phyloP scores from a whole-genome alignment of 2,113 vertebrate species.

The Donacobius atricapilla region DNA sequence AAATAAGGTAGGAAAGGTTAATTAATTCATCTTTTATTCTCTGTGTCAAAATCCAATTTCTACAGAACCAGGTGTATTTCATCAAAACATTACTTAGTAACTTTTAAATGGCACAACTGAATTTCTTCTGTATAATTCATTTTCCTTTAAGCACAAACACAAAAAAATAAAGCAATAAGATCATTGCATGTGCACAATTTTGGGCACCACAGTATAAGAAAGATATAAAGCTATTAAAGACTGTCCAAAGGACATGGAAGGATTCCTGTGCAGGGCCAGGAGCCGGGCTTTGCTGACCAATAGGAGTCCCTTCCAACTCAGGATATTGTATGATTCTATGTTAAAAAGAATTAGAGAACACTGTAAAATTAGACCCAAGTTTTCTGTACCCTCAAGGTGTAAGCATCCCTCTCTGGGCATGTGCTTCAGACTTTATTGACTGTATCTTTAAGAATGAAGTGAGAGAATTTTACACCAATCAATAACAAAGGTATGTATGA shows the following conservation, averaged over 20 bases:
- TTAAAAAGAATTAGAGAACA: not conserved
- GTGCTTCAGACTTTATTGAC: not conserved
- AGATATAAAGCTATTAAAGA: not conserved
- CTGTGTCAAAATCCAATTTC: not conserved
- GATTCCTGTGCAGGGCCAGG: not conserved
- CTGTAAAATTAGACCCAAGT: not conserved
- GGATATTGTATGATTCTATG: not conserved
- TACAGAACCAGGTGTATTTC: not conserved
- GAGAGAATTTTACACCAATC: not conserved
- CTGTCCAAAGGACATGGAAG: not conserved
- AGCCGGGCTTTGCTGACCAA: not conserved
- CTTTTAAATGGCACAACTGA: not conserved
- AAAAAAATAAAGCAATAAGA: not conserved
- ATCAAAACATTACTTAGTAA: not conserved
- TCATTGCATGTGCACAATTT: not conserved
- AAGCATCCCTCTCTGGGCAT: too few species aligned
- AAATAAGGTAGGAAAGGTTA: not conserved
- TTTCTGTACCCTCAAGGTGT: not conserved
- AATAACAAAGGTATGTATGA: fast-evolving
- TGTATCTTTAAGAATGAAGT: not conserved
- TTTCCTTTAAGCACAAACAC: not conserved
- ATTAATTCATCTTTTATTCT: not conserved
- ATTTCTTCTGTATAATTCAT: not conserved
- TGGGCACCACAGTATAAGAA: not conserved
- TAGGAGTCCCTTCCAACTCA: not conserved